A percentile compares a stretch with the other conserved stretches of the same genome.
These are phyloP conservation scores for Heterochromis multidens DNA, from an alignment of 2,113 vertebrate genomes.

Conservation along the genomic window DNA sequence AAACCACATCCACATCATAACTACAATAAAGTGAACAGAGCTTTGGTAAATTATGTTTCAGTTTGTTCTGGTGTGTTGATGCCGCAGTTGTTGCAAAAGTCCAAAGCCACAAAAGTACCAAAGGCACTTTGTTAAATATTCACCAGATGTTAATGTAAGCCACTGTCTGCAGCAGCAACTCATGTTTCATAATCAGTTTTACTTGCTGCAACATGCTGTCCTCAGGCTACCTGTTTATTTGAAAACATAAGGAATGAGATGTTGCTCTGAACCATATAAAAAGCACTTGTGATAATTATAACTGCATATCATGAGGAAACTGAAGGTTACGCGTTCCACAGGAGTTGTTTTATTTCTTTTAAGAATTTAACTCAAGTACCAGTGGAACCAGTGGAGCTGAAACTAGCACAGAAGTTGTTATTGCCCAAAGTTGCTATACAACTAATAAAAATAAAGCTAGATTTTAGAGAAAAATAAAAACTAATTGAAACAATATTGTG, in stretches of 20 bases:
- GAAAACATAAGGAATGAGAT: not conserved
- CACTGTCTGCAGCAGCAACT: constrained; percentile 2
- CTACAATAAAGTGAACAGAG: not conserved
- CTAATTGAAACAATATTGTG: not conserved
- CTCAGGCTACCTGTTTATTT: constrained; percentile 1
- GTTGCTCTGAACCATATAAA: not conserved
- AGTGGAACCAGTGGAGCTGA: not conserved
- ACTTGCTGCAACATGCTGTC: not conserved
- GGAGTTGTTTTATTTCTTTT: not conserved
- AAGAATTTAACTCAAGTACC: not conserved
- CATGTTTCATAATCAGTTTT: constrained; percentile 27
- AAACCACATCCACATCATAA: not conserved
- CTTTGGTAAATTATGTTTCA: not conserved
- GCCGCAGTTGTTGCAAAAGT: not conserved
- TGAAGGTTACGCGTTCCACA: not conserved
- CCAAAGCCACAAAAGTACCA: not conserved
- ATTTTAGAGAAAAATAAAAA: not conserved
- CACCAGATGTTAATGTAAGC: constrained; percentile 36
- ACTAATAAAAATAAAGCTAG: not conserved
- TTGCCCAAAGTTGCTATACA: not conserved
- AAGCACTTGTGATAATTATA: not conserved
- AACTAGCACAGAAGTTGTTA: not conserved
- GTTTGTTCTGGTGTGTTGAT: not conserved
- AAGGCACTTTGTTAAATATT: constrained; percentile 16
- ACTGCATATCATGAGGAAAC: not conserved